Evolutionary conservation across 2,888 invertebrate genomes (phyloP), one percentile per base, ranked within the genome.

Genomic region (Chymomyza caudatula): DNA sequence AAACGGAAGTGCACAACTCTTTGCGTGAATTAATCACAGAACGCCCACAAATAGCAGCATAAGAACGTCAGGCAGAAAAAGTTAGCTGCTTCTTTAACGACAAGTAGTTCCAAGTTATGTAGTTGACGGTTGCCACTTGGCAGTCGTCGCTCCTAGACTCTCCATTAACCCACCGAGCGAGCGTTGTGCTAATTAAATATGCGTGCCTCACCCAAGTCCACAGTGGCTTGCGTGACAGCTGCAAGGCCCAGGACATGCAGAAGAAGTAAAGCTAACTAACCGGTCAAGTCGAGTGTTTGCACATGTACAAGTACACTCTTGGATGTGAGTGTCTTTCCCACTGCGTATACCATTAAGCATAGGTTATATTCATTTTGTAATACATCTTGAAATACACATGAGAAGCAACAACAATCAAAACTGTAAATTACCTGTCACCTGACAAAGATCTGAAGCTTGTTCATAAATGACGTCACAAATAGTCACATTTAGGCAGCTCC

Each of bases 1-100:
- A 82, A 82, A 69, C 87, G 83, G 83, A 87, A 83, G 87, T 86
- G 71, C 77, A 83, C 87, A 83, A 83, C 83, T 80, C 80, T 83
- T 87, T 87, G 87, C 85, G 86, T 86, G 87, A 83, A 83, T 83
- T 83, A 83, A 83, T 83, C 83, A 83, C 83, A 83, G 74, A 86
- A 78, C 47, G 19, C 69, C 62, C 51, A 71, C 69, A 66, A 58
- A 67, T 57, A 53, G 15, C 47, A 47, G 47, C 47, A 47, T 47
- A n/a, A 47, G 15, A 15, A 47, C 47, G 19, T 17, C 19, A 47
- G 15, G 47, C 47, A 47, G 13, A 47, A 47, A 47, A 19, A 15
- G 47, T 47, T 47, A 13, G 5, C 19, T 47, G 17, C 47, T 19
- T 47, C 29, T 37, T 37, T 37, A 37, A 37, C 29, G 29, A 37